A percentile compares a stretch with the other conserved stretches of the same genome.
Evolutionary conservation across 2,113 vertebrate species (phyloP).

Genomic region (Caracal caracal): DNA sequence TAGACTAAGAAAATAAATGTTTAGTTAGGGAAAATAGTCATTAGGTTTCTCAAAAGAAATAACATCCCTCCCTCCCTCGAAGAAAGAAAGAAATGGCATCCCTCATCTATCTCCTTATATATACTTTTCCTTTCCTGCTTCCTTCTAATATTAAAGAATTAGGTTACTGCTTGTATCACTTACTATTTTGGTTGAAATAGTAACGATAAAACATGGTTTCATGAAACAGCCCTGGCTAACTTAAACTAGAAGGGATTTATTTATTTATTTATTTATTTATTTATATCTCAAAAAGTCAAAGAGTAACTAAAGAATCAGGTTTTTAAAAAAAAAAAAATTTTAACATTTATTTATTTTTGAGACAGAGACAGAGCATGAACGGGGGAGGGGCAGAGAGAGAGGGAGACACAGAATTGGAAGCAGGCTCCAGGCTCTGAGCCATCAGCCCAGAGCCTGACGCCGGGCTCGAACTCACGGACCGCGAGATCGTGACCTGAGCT

Average conservation of each 20-base stretch:
- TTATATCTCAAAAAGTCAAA: neutral
- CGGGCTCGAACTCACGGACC: too few relatives aligned
- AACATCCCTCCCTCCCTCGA: too few relatives aligned
- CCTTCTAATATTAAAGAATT: neutral
- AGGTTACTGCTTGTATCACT: neutral
- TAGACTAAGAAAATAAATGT: neutral
- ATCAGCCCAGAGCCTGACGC: too few relatives aligned
- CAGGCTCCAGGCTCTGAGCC: too few relatives aligned
- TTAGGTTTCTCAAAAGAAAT: neutral
- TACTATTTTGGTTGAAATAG: neutral
- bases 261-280: neutral
- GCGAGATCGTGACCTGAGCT: too few relatives aligned
- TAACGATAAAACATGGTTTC: too few relatives aligned
- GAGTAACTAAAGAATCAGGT: neutral
- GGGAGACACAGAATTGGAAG: too few relatives aligned
- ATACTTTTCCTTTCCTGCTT: neutral
- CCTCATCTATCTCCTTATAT: neutral
- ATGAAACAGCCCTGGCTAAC: neutral
- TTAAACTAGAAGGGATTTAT: neutral
- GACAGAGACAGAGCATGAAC: too few relatives aligned
- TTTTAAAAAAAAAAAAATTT: too few relatives aligned
- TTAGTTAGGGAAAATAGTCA: neutral
- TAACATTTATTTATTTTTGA: too few relatives aligned
- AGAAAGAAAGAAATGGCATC: neutral
- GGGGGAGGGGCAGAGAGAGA: too few relatives aligned